Conservation (phyloP, 2,888 invertebrate species). For the Diploptera punctata region DNA sequence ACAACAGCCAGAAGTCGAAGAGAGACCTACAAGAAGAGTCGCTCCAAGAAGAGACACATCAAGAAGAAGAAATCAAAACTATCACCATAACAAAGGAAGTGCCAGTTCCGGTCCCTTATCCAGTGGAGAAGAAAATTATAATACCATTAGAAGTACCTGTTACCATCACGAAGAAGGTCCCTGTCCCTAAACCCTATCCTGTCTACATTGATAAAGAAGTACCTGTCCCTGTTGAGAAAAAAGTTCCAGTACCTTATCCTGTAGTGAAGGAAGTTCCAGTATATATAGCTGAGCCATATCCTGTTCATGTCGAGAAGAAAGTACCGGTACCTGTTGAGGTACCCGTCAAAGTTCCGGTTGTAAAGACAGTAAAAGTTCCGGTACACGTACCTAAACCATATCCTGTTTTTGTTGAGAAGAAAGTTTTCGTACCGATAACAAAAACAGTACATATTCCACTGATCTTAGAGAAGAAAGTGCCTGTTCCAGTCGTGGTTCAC, state of each 20-base stretch:
- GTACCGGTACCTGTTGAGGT: constrained; percentile 49
- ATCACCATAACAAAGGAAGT: constrained; percentile 38
- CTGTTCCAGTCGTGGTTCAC: constrained; percentile 56
- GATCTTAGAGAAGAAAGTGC: constrained; percentile 44
- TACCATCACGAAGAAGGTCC: constrained; percentile 19
- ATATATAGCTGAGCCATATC: no score
- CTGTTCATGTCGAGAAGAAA: constrained; percentile 49
- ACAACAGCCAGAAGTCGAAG: no score
- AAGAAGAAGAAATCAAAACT: constrained; percentile 23
- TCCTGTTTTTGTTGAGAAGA: no score
- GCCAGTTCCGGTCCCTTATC: constrained; percentile 49
- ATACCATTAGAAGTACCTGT: constrained; percentile 45
- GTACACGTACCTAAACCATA: constrained; percentile 47
- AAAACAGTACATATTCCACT: constrained; percentile 13
- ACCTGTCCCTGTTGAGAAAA: constrained; percentile 25
- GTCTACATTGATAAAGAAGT: constrained; percentile 38
- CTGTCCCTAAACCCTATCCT: constrained; percentile 47
- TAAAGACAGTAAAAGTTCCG: constrained; percentile 52
- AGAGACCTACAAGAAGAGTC: no score
- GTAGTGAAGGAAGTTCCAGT: constrained; percentile 51
- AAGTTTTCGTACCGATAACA: constrained; percentile 13
- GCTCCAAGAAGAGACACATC: not conserved
- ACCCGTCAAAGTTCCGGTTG: constrained; percentile 65
- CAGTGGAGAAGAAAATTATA: constrained; percentile 51
- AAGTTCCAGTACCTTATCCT: constrained; percentile 14